phyloP scores from a whole-genome alignment of 2,888 invertebrate species.

The Plebejus argus region DNA sequence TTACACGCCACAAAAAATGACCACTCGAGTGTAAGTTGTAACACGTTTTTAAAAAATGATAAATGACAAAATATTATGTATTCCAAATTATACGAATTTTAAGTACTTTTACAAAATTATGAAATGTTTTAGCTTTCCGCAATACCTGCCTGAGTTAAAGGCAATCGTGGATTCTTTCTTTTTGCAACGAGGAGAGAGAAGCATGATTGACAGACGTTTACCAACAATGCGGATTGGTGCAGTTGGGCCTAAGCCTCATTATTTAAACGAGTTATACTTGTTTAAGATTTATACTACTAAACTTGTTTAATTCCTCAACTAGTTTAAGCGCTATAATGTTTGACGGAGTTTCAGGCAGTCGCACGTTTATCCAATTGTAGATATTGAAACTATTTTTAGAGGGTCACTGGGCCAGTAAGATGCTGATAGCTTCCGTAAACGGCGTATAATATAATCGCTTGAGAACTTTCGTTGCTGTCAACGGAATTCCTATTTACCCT shows the following conservation, averaged over 20 bases:
- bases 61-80: neutral
- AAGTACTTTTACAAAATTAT: too few species aligned
- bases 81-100: neutral
- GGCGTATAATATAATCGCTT: neutral
- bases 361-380: constrained; percentile 10
- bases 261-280: too few species aligned
- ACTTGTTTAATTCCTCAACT: neutral
- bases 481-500: neutral
- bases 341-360: neutral
- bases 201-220: too few species aligned
- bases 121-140: too few species aligned
- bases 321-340: neutral
- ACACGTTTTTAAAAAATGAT: neutral
- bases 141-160: too few species aligned
- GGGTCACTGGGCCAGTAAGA: neutral
- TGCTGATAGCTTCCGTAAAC: neutral
- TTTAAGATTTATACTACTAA: neutral
- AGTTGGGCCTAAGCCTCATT: too few species aligned
- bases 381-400: neutral
- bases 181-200: too few species aligned
- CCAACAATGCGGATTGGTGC: too few species aligned
- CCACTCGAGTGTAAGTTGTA: neutral
- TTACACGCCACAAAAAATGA: neutral
- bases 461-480: neutral
- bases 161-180: too few species aligned